A percentile compares a stretch with the other conserved stretches of the same genome.
phyloP scores from a whole-genome alignment of 2,797 vertebrate genomes.

The Acanthurus lineatus region DNA sequence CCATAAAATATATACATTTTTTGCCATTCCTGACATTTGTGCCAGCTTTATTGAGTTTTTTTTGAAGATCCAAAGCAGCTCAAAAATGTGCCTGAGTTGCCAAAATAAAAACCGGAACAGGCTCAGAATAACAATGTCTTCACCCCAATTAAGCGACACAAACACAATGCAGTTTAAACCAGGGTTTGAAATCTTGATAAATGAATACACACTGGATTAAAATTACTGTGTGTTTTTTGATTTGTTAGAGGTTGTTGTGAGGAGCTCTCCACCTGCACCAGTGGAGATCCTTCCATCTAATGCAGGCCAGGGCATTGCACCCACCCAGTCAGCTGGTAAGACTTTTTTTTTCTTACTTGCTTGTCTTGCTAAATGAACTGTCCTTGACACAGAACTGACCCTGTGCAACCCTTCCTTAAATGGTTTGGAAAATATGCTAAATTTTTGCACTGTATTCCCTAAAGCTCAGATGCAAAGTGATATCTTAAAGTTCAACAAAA shows the following conservation, averaged over 20 bases:
- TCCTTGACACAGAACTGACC: not conserved
- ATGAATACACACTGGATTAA: not conserved
- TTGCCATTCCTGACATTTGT: too few species aligned
- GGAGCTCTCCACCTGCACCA: slow-evolving; percentile 91
- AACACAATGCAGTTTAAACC: too few species aligned
- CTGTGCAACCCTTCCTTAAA: not conserved
- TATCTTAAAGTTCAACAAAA: not conserved
- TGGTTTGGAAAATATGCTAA: not conserved
- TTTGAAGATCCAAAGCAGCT: too few species aligned
- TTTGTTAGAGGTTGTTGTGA: slow-evolving; percentile 91
- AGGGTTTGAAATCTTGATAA: not conserved
- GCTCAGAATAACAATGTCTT: too few species aligned
- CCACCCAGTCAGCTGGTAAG: slow-evolving; percentile 94
- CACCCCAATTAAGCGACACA: too few species aligned
- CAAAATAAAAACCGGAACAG: too few species aligned
- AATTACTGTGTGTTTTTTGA: slow-evolving; percentile 22
- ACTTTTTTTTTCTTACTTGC: not conserved
- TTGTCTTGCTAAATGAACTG: slow-evolving; percentile 1
- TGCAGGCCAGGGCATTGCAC: slow-evolving; percentile 94
- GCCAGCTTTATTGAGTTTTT: too few species aligned
- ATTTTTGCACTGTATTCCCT: not conserved
- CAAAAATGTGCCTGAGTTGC: too few species aligned
- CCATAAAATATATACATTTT: too few species aligned
- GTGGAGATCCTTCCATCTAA: slow-evolving; percentile 93
- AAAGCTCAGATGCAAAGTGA: not conserved